phyloP scores from a whole-genome alignment of 2,888 invertebrate genomes.

The Neuroscelio doddi region DNA sequence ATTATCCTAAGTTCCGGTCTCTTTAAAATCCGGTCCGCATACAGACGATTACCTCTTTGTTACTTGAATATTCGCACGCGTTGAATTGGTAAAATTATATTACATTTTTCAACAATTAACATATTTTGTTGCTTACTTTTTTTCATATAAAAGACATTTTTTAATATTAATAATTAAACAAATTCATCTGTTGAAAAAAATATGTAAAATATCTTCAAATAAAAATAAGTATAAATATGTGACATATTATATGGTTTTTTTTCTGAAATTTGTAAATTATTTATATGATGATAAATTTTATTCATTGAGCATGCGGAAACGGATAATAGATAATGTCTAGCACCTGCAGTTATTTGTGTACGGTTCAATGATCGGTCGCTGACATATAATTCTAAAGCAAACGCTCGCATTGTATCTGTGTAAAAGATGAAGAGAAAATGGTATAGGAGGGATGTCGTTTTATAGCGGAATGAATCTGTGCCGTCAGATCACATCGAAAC shows the following conservation, averaged over 20 bases:
- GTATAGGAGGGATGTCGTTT: constrained; percentile 34
- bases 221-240: too few relatives aligned
- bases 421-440: constrained; percentile 28
- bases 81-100: neutral
- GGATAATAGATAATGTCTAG: constrained; percentile 3
- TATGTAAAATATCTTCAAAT: too few relatives aligned
- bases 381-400: constrained; percentile 17
- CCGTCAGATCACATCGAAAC: constrained; percentile 46
- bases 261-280: too few relatives aligned
- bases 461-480: constrained; percentile 64
- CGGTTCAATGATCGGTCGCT: constrained; percentile 34
- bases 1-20: constrained; percentile 67
- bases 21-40: constrained; percentile 51
- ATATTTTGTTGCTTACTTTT: constrained; percentile 8
- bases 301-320: neutral
- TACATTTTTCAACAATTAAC: neutral
- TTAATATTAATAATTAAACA: too few relatives aligned
- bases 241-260: too few relatives aligned
- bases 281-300: too few relatives aligned
- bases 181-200: too few relatives aligned
- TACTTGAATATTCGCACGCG: constrained; percentile 1
- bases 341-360: constrained; percentile 18
- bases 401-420: constrained; percentile 37
- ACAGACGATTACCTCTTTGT: constrained; percentile 37
- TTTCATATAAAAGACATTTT: neutral